These are phyloP conservation scores for Cyrtorhinus lividipennis DNA, from an alignment of 1,140 invertebrate genomes.

Conservation along the genomic window DNA sequence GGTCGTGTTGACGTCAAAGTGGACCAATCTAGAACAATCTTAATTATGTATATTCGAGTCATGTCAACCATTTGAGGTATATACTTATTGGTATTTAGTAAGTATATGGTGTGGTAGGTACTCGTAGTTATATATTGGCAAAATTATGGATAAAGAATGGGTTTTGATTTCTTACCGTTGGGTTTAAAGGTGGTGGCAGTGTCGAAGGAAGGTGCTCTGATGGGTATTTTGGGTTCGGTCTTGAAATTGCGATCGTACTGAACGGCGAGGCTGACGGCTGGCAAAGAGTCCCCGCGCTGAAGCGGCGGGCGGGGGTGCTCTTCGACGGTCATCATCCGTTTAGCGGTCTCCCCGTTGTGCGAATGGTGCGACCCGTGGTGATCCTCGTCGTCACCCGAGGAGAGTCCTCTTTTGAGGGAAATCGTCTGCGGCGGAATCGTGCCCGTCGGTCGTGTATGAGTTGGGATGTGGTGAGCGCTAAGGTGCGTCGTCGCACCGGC, in stretches of 20 bases:
- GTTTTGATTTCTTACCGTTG: slow-evolving; percentile 49
- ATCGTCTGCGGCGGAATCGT: slow-evolving; percentile 34
- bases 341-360: slow-evolving; percentile 37
- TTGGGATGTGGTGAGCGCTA: slow-evolving; percentile 35
- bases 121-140: no score
- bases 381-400: slow-evolving; percentile 56
- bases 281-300: slow-evolving; percentile 80
- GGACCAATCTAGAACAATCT: no score
- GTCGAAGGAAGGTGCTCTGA: slow-evolving; percentile 85
- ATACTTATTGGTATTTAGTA: no score
- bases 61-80: no score
- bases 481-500: slow-evolving; percentile 33
- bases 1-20: no score
- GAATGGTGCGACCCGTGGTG: slow-evolving; percentile 36
- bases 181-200: slow-evolving; percentile 66
- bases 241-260: slow-evolving; percentile 63
- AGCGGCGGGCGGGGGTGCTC: slow-evolving; percentile 62
- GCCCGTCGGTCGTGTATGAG: slow-evolving; percentile 31
- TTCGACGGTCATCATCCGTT: slow-evolving; percentile 51
- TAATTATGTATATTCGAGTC: no score
- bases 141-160: no score
- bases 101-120: no score
- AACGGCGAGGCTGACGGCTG: slow-evolving; percentile 59
- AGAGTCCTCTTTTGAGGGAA: slow-evolving; percentile 50
- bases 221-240: slow-evolving; percentile 62